phyloP scores from a whole-genome alignment of 2,888 invertebrate species.

The Leistus spinibarbis region DNA sequence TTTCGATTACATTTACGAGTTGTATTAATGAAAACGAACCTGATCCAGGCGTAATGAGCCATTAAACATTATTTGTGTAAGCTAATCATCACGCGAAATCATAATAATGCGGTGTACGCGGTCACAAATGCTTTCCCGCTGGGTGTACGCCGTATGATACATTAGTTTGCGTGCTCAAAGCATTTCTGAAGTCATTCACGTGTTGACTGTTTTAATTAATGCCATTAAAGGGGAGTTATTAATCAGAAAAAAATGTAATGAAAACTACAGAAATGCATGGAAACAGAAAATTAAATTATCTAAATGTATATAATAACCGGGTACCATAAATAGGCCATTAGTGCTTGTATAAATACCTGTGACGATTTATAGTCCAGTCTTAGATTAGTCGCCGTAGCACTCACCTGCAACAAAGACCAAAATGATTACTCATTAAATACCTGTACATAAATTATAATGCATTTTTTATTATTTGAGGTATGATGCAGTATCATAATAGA shows the following conservation, averaged over 20 bases:
- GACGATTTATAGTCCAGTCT: too few species aligned
- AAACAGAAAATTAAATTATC: constrained; percentile 36
- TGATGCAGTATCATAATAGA: too few species aligned
- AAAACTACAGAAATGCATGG: constrained; percentile 31
- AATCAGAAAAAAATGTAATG: constrained; percentile 24
- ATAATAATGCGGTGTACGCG: constrained; percentile 16
- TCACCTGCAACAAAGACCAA: too few species aligned
- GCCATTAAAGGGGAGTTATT: constrained; percentile 33
- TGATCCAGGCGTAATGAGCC: not conserved
- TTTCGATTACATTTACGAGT: not conserved
- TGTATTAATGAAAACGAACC: not conserved
- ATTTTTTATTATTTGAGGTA: too few species aligned
- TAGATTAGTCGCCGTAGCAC: not conserved
- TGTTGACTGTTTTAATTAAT: constrained; percentile 38
- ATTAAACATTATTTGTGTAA: not conserved
- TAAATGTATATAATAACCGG: constrained; percentile 34
- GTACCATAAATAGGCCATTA: not conserved
- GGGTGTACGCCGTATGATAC: constrained; percentile 14
- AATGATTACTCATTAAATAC: too few species aligned
- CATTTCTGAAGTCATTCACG: constrained; percentile 35
- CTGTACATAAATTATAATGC: too few species aligned
- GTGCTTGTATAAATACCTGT: not conserved
- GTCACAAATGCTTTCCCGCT: constrained; percentile 5
- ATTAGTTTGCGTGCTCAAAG: constrained; percentile 29
- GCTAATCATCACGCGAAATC: constrained; percentile 26